Evolutionary conservation across 1,140 invertebrate genomes (phyloP).

Genomic region (Mamestra configurata): DNA sequence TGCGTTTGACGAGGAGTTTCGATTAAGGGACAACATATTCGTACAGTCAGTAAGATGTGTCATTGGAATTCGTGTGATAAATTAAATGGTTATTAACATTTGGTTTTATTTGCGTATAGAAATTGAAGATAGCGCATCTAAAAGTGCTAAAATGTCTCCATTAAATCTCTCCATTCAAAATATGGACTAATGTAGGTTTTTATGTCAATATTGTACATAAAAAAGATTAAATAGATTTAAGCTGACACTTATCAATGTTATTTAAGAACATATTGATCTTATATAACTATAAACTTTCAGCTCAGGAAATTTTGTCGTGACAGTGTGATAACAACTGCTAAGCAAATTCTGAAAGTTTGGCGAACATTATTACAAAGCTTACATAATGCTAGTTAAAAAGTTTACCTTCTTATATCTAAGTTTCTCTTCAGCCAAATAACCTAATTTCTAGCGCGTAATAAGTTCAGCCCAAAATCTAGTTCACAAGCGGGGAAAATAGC

Average conservation of each 20-base stretch:
- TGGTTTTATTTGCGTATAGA: no score
- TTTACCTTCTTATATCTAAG: conserved; percentile 18
- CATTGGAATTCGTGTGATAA: no score
- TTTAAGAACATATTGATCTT: background rate
- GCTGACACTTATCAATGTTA: background rate
- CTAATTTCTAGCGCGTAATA: conserved; percentile 22
- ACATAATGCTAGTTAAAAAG: background rate
- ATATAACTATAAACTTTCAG: background rate
- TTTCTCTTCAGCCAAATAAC: conserved; percentile 7
- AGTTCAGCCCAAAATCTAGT: conserved; percentile 23
- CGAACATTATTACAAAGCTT: background rate
- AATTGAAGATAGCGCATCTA: no score
- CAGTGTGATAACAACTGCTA: background rate
- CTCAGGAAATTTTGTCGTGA: background rate
- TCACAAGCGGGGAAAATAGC: conserved; percentile 24
- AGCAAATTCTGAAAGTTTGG: background rate
- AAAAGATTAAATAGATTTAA: background rate
- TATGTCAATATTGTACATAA: no score
- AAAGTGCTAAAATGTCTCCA: no score
- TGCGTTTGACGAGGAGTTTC: background rate
- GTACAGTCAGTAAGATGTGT: no score
- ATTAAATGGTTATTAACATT: no score
- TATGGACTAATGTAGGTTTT: no score
- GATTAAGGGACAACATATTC: no score
- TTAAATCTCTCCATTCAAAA: no score